Percentiles rank a stretch among this genome's conserved stretches.
Conservation (phyloP, 2,797 vertebrate species). For the Muscicapa striata region DNA sequence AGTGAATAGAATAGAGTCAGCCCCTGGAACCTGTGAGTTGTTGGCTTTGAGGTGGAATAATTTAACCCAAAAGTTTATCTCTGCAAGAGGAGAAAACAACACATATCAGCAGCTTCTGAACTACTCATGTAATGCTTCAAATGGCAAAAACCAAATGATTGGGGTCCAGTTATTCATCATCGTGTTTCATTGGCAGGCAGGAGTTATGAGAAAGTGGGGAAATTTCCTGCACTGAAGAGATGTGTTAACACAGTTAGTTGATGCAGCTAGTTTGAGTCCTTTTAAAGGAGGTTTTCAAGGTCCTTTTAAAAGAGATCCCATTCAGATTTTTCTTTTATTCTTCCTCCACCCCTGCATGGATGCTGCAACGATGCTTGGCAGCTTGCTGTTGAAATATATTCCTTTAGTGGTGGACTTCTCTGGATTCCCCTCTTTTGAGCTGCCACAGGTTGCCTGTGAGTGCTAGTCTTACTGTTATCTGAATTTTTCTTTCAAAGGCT, state of each 20-base stretch:
- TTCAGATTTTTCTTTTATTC: neutral
- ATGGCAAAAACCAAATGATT: neutral
- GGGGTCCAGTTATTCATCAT: neutral
- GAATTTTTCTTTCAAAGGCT: neutral
- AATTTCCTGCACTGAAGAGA: neutral
- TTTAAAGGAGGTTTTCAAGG: neutral
- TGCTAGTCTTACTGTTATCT: neutral
- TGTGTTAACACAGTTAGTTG: neutral
- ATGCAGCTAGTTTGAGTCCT: neutral
- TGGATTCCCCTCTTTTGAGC: neutral
- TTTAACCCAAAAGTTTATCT: neutral
- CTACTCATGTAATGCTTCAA: neutral
- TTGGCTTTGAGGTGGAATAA: slow-evolving; percentile 5
- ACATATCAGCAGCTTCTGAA: neutral
- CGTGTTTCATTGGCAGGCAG: neutral
- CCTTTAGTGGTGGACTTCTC: neutral
- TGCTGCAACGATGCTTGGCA: neutral
- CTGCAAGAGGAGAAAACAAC: neutral
- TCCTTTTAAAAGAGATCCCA: neutral
- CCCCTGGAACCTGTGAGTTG: neutral
- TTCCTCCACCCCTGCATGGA: neutral
- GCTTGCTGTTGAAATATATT: neutral
- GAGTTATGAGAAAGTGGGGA: neutral
- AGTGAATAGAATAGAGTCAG: neutral
- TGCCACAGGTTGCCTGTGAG: neutral